Percentiles rank a stretch among this genome's conserved stretches.
Conservation (phyloP, 1,140 invertebrate genomes). For the Sarcophaga bullata region DNA sequence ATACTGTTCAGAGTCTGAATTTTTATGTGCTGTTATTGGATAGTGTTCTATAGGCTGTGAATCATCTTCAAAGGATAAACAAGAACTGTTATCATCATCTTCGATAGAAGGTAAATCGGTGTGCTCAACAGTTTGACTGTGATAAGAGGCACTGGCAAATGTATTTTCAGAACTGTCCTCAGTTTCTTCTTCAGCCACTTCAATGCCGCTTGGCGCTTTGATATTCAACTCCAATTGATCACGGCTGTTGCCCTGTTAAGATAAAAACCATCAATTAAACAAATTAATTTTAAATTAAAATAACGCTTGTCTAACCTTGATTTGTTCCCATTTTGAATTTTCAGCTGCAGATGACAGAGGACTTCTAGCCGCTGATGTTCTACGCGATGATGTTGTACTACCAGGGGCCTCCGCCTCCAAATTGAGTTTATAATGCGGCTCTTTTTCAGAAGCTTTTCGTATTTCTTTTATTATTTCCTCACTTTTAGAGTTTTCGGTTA, state of each 20-base stretch:
- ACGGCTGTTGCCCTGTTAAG: neutral
- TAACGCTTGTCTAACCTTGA: constrained; percentile 21
- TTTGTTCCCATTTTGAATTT: constrained; percentile 50
- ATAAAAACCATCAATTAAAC: neutral
- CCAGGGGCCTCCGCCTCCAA: constrained; percentile 42
- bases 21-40: constrained; percentile 51
- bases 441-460: constrained; percentile 49
- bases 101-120: constrained; percentile 59
- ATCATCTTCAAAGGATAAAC: constrained; percentile 64
- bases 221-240: neutral
- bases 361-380: constrained; percentile 56
- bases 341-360: constrained; percentile 52
- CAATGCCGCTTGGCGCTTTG: neutral
- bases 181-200: constrained; percentile 42
- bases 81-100: constrained; percentile 59
- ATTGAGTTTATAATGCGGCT: constrained; percentile 41
- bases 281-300: neutral
- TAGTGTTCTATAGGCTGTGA: constrained; percentile 64
- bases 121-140: constrained; percentile 61
- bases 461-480: constrained; percentile 54
- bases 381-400: constrained; percentile 55
- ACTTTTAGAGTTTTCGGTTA: constrained; percentile 57
- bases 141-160: constrained; percentile 62
- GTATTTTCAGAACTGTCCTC: constrained; percentile 63
- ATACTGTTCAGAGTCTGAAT: constrained; percentile 68